Conservation (phyloP, 2,888 invertebrate species). For the Theristus sp. region DNA sequence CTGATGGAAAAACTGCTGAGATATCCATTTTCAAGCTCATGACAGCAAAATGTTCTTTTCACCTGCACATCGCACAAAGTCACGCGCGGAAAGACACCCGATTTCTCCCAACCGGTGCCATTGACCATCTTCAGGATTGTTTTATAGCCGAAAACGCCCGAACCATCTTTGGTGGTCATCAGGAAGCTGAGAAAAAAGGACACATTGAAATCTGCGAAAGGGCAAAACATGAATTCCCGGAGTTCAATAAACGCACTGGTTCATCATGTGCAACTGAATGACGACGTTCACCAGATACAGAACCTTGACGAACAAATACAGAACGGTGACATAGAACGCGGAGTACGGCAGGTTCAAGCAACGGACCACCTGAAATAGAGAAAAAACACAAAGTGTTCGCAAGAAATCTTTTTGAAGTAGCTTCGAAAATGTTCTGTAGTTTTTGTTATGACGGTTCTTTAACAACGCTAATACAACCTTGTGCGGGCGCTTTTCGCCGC, state of each 20-base stretch:
- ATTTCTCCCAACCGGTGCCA: slow-evolving; percentile 23
- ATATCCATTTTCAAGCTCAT: too few species aligned
- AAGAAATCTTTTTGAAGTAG: too few species aligned
- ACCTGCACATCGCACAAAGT: slow-evolving; percentile 21
- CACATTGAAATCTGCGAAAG: too few species aligned
- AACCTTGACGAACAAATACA: slow-evolving; percentile 23
- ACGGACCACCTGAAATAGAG: too few species aligned
- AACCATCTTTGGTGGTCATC: slow-evolving; percentile 18
- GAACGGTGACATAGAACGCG: slow-evolving; percentile 23
- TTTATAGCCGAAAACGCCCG: slow-evolving; percentile 24
- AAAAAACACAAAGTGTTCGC: too few species aligned
- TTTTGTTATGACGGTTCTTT: too few species aligned
- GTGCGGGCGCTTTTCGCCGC: slow-evolving; percentile 3
- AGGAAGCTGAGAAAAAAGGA: slow-evolving; percentile 19
- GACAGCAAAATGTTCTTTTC: too few species aligned
- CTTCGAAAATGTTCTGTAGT: too few species aligned
- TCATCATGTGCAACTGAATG: slow-evolving; percentile 23
- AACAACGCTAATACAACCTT: slow-evolving; percentile 16
- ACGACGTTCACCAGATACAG: slow-evolving; percentile 24
- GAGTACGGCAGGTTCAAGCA: slow-evolving; percentile 27
- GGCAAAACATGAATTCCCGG: neutral
- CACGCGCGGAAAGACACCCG: slow-evolving; percentile 24
- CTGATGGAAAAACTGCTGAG: too few species aligned
- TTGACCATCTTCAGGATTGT: slow-evolving; percentile 17
- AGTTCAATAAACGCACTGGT: slow-evolving; percentile 11